A percentile compares a stretch with the other conserved stretches of the same genome.
These are phyloP conservation scores for Drosophila kepulauana DNA, from an alignment of 1,140 invertebrate genomes.

Conservation along the genomic window DNA sequence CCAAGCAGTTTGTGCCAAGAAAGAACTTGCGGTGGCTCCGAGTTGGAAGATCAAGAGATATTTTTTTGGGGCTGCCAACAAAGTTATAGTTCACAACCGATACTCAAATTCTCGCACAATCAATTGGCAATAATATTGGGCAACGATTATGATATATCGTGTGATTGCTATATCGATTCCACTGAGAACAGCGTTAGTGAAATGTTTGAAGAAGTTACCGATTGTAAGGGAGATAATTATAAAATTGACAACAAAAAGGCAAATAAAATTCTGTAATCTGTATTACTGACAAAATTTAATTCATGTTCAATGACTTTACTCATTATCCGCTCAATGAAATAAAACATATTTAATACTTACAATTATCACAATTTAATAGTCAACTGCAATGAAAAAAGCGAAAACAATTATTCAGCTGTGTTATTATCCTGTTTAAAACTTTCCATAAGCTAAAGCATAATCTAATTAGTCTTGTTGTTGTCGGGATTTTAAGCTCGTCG, in stretches of 20 bases:
- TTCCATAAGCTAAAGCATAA: conserved; percentile 1
- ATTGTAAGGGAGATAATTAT: neutral
- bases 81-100: neutral
- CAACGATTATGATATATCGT: neutral
- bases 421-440: neutral
- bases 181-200: neutral
- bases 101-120: neutral
- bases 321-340: no score
- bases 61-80: neutral
- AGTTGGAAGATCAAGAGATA: neutral
- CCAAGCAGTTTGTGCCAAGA: neutral
- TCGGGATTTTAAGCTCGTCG: conserved; percentile 4
- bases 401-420: neutral
- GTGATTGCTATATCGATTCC: neutral
- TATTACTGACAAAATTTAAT: no score
- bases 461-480: conserved; percentile 11
- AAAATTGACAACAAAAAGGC: no score
- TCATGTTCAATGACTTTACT: no score
- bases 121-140: neutral
- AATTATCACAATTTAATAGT: neutral
- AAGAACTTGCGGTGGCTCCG: neutral
- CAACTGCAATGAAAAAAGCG: neutral
- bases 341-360: no score
- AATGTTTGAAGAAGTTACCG: neutral
- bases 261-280: no score